Evolutionary conservation across 1,140 invertebrate species (phyloP).

Genomic region (Orussus abietinus): DNA sequence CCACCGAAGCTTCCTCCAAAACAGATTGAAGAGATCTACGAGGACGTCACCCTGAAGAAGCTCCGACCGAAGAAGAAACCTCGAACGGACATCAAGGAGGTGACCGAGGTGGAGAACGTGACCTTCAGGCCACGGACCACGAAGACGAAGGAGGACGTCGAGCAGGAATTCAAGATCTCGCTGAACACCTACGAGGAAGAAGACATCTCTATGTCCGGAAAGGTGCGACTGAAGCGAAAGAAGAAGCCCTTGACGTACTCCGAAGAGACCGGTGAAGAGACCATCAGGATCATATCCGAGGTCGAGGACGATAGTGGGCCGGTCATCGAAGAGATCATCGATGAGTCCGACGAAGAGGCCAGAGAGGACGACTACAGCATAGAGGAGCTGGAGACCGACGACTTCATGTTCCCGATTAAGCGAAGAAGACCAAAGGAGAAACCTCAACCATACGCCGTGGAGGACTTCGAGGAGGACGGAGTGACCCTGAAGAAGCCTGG

Average conservation of each 20-base stretch:
- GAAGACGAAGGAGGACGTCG: constrained; percentile 76
- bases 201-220: constrained; percentile 79
- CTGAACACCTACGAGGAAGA: constrained; percentile 80
- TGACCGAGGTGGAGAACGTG: constrained; percentile 68
- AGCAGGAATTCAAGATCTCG: constrained; percentile 82
- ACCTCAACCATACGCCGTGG: constrained; percentile 37
- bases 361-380: constrained; percentile 59
- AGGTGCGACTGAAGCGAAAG: constrained; percentile 71
- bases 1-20: constrained; percentile 48
- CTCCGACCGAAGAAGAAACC: constrained; percentile 62
- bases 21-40: constrained; percentile 64
- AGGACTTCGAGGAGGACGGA: constrained; percentile 47
- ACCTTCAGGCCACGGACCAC: constrained; percentile 68
- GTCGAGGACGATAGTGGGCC: constrained; percentile 63
- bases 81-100: constrained; percentile 62
- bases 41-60: constrained; percentile 71
- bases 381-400: constrained; percentile 57
- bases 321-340: constrained; percentile 67
- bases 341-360: constrained; percentile 59
- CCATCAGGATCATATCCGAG: constrained; percentile 68
- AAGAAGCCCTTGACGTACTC: constrained; percentile 64
- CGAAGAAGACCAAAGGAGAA: constrained; percentile 45
- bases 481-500: constrained; percentile 58
- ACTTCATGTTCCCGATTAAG: constrained; percentile 50
- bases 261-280: constrained; percentile 69